Base-by-base conservation (phyloP, 2,113 vertebrate genomes). In the Phalacrocorax carbo region DNA sequence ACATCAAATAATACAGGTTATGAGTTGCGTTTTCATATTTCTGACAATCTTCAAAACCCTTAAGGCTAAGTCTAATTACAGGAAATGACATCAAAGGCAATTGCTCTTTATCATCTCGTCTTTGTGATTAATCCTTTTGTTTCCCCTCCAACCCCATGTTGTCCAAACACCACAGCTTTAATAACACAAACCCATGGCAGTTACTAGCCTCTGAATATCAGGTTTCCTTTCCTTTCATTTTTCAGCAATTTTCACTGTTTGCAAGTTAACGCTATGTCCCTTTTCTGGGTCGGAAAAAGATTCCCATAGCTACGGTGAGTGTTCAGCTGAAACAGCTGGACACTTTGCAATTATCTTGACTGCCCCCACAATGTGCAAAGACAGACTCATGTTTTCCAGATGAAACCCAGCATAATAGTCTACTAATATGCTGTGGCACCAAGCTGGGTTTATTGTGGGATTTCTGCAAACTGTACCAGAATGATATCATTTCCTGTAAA, bases 401-500 rank as follows among this genome's bases (percentile, higher is more conserved):
- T 88, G 86, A 97, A 79, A 77, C 70, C 91, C 89, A 65, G 88
- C 26, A 77, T 97, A 97, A 98, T 94, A 95, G 88, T 87, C 88
- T 88, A 84, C 96, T 97, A 98, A 97, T 97, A 95, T 23, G 48
- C 96, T 93, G 87, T 88, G 96, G 96, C 95, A 96, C 88, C 98
- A 98, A 96, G 97, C 98, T 98, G 98, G 96, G 97, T 97, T 98
- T 98, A 98, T 98, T 98, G 97, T 96, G 97, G 62, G 92, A 98
- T 97, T 97, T 97, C 96, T 98, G 84, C 91, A 97, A 97, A 97
- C 91, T 96, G 95, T 80, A 94, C 97, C 86, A 91, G 90, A 98
- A 96, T 97, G 97, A 98, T 98, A 98, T 92, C 92, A 98, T 98
- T 98, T 98, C 97, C 98, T 97, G 94, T 96, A 98, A 98, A 98